phyloP scores from a whole-genome alignment of 2,888 invertebrate species.

The Fissipunctia ypsillon region DNA sequence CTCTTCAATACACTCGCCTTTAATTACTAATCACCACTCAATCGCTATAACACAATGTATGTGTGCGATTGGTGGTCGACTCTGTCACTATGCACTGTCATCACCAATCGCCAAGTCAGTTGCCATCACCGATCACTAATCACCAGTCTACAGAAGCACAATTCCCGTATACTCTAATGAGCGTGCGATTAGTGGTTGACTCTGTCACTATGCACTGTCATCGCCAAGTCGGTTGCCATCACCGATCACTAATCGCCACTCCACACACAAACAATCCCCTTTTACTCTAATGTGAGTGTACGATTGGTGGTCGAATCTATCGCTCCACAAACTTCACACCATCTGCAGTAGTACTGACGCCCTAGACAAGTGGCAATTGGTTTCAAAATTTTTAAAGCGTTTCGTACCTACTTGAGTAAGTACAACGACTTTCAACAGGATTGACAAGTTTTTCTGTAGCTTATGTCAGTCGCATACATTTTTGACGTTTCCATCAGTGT shows the following conservation, averaged over 20 bases:
- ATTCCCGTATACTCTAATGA: not conserved
- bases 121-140: not conserved
- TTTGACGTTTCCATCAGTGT: not conserved
- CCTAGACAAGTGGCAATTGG: not conserved
- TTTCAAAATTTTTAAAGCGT: not conserved
- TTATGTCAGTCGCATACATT: not conserved
- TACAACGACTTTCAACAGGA: not conserved
- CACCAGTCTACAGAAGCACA: not conserved
- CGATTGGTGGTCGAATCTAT: not conserved
- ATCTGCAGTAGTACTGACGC: no score
- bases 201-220: conserved; percentile 41
- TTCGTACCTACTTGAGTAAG: no score
- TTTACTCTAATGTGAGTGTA: not conserved
- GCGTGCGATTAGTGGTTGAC: conserved; percentile 43
- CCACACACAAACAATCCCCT: fast-evolving
- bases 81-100: conserved; percentile 41
- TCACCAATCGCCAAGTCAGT: not conserved
- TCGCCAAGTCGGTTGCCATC: not conserved
- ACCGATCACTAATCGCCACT: conserved; percentile 1
- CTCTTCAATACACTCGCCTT: no score
- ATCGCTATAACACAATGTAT: no score
- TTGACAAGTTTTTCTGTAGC: not conserved
- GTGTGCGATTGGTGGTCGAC: conserved; percentile 41
- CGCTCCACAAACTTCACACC: not conserved
- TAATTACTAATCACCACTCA: no score